Conservation (phyloP, 1,140 invertebrate species). For the Sarcophaga bullata region DNA sequence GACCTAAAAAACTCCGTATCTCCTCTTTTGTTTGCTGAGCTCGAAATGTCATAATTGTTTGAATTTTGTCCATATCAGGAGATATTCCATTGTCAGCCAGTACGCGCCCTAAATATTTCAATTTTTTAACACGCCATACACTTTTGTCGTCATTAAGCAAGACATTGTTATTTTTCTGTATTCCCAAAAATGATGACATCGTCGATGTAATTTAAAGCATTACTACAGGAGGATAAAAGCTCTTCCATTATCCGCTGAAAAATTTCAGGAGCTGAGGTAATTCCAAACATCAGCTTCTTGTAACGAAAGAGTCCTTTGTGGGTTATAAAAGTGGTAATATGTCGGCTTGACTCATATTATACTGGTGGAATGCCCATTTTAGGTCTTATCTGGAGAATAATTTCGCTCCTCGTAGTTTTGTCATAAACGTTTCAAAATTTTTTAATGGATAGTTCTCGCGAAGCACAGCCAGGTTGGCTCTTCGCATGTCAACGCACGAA, state of each 20-base stretch:
- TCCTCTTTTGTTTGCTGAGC: conserved; percentile 55
- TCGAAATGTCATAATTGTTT: conserved; percentile 56
- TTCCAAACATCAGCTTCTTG: conserved; percentile 49
- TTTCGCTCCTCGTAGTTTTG: conserved; percentile 49
- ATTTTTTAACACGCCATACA: conserved; percentile 50
- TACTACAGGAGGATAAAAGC: conserved; percentile 46
- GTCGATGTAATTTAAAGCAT: conserved; percentile 33
- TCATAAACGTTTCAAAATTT: conserved; percentile 46
- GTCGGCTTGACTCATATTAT: conserved; percentile 44
- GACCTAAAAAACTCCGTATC: conserved; percentile 61
- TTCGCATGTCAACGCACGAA: conserved; percentile 48
- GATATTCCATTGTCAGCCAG: conserved; percentile 61
- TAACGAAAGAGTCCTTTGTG: conserved; percentile 53
- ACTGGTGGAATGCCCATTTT: conserved; percentile 54
- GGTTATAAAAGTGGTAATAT: conserved; percentile 49
- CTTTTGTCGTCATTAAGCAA: conserved; percentile 49
- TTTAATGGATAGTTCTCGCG: no score
- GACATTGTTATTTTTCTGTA: conserved; percentile 47
- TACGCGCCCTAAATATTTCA: conserved; percentile 65
- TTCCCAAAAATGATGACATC: conserved; percentile 47
- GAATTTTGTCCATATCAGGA: conserved; percentile 54
- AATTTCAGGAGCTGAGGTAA: conserved; percentile 48
- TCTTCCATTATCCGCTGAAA: conserved; percentile 50
- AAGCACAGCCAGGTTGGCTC: conserved; percentile 46
- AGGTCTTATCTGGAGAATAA: conserved; percentile 54